Conservation (phyloP, 2,797 vertebrate genomes). For the Gallinago solitaria region DNA sequence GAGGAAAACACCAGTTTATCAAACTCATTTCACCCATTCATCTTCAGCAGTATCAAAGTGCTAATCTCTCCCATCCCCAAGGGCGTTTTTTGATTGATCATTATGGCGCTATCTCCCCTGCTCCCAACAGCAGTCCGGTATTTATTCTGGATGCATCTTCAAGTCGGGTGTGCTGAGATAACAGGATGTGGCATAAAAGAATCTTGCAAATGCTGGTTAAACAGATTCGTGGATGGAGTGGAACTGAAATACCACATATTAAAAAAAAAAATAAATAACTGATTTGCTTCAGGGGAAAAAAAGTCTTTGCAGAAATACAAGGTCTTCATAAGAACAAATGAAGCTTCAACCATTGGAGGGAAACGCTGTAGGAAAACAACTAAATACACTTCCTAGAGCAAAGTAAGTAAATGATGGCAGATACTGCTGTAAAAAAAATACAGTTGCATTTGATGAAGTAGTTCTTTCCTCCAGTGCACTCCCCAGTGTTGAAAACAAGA, state of each 20-base stretch:
- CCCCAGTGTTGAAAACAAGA: neutral
- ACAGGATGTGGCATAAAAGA: neutral
- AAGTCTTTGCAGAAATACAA: neutral
- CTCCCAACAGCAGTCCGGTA: neutral
- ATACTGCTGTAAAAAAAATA: neutral
- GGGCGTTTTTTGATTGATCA: constrained; percentile 63
- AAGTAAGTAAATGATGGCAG: neutral
- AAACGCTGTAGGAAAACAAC: neutral
- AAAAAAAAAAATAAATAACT: neutral
- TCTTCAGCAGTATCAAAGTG: constrained; percentile 59
- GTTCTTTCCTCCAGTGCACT: neutral
- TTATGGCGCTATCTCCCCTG: neutral
- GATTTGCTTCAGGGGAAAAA: neutral
- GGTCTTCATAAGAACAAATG: neutral
- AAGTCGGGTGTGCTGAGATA: neutral
- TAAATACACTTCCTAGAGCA: neutral
- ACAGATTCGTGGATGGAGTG: neutral
- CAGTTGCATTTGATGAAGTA: neutral
- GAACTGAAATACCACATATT: neutral
- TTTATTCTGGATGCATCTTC: constrained; percentile 6
- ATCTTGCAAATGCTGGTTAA: neutral
- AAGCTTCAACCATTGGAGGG: neutral
- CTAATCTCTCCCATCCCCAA: constrained; percentile 35
- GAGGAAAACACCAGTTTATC: constrained; percentile 56
- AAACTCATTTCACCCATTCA: constrained; percentile 57